These are phyloP conservation scores for Parotia lawesii DNA, from an alignment of 2,113 vertebrate genomes.

Conservation along the genomic window DNA sequence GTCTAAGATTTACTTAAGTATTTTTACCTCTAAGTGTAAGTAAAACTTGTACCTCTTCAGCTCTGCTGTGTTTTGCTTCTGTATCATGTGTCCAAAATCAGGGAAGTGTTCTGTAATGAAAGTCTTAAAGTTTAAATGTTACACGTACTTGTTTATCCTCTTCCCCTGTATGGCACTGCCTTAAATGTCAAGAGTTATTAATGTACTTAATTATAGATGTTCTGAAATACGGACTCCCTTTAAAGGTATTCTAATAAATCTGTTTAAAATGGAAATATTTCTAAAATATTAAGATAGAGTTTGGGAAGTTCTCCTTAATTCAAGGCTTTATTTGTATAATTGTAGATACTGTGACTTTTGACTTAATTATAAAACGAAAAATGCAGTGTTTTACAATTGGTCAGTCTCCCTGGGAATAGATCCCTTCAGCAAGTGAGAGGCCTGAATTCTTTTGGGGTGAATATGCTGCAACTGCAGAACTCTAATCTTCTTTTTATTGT, in stretches of 20 bases:
- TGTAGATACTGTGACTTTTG: not conserved
- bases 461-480: not conserved
- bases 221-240: not conserved
- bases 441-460: not conserved
- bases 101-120: not conserved
- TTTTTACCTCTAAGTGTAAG: not conserved
- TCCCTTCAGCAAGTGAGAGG: not conserved
- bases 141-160: not conserved
- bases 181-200: slow-evolving; percentile 31
- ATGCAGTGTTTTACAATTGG: not conserved
- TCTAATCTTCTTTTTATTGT: slow-evolving; percentile 67
- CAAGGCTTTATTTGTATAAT: not conserved
- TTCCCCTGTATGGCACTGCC: not conserved
- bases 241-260: not conserved
- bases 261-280: not conserved
- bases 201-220: not conserved
- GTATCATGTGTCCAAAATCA: not conserved
- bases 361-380: not conserved
- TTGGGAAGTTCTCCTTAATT: not conserved
- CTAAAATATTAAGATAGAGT: not conserved
- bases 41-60: not conserved
- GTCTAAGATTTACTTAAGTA: not conserved
- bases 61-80: not conserved
- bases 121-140: not conserved
- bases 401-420: not conserved